A percentile compares a stretch with the other conserved stretches of the same genome.
Evolutionary conservation across 2,797 vertebrate genomes (phyloP).

Genomic region (Sphenodon punctatus): DNA sequence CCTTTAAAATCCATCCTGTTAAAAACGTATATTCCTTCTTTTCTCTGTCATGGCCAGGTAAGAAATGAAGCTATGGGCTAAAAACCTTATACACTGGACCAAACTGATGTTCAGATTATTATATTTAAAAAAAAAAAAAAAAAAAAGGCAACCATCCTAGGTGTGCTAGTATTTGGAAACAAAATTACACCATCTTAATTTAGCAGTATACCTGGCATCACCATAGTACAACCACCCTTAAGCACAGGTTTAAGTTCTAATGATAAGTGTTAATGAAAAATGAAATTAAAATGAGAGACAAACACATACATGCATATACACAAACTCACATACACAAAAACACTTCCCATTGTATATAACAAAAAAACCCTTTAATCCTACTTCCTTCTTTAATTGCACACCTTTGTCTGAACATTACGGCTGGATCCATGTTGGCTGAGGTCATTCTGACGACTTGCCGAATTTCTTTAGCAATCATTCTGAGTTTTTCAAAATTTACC

Average conservation of each 20-base stretch:
- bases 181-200: background rate
- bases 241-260: background rate
- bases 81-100: background rate
- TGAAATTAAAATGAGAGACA: background rate
- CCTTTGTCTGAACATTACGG: conserved; percentile 98
- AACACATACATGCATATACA: background rate
- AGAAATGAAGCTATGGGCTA: background rate
- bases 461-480: conserved; percentile 98
- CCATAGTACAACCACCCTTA: background rate
- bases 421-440: conserved; percentile 96
- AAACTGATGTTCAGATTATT: background rate
- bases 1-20: too few relatives aligned
- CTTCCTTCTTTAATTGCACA: conserved; percentile 66
- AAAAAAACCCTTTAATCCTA: background rate
- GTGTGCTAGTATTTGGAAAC: background rate
- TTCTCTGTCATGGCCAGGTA: too few relatives aligned
- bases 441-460: conserved; percentile 93
- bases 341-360: background rate
- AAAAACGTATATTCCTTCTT: too few relatives aligned
- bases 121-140: background rate
- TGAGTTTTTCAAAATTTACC: conserved; percentile 96
- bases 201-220: background rate
- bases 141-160: background rate
- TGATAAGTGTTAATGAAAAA: background rate
- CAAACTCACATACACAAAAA: background rate